phyloP scores from a whole-genome alignment of 2,888 invertebrate species.

The Philonicus albiceps region DNA sequence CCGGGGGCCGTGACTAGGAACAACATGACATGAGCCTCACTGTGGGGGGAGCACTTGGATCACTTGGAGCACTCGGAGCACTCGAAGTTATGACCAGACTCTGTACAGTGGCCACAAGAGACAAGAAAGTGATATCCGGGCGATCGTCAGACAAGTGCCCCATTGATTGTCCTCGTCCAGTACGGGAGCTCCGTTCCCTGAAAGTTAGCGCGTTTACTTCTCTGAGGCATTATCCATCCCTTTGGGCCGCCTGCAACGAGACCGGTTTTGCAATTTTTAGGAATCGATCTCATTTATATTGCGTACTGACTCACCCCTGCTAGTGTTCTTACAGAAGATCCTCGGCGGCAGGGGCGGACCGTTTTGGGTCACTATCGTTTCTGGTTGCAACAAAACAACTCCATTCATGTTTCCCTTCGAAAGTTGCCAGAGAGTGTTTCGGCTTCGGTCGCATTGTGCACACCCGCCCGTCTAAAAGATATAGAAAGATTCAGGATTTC shows the following conservation, averaged over 20 bases:
- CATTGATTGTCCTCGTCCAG: constrained; percentile 20
- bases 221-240: constrained; percentile 4
- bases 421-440: constrained; percentile 40
- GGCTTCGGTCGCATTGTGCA: background rate
- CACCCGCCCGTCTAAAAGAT: background rate
- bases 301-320: background rate
- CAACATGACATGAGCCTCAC: background rate
- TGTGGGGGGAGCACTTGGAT: background rate
- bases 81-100: background rate
- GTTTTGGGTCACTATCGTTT: background rate
- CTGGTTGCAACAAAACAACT: constrained; percentile 4
- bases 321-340: background rate
- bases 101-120: background rate
- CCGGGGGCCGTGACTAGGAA: background rate
- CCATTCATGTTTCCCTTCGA: constrained; percentile 19
- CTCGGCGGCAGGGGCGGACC: background rate
- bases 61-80: background rate
- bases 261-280: constrained; percentile 32
- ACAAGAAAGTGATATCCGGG: constrained; percentile 24
- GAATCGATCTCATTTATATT: constrained; percentile 34
- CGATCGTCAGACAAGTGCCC: constrained; percentile 32
- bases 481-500: constrained; percentile 5
- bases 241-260: background rate
- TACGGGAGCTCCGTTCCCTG: background rate
- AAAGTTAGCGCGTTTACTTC: background rate